Base-by-base conservation (phyloP, 2,113 vertebrate genomes). In the Rousettus leschenaultii region DNA sequence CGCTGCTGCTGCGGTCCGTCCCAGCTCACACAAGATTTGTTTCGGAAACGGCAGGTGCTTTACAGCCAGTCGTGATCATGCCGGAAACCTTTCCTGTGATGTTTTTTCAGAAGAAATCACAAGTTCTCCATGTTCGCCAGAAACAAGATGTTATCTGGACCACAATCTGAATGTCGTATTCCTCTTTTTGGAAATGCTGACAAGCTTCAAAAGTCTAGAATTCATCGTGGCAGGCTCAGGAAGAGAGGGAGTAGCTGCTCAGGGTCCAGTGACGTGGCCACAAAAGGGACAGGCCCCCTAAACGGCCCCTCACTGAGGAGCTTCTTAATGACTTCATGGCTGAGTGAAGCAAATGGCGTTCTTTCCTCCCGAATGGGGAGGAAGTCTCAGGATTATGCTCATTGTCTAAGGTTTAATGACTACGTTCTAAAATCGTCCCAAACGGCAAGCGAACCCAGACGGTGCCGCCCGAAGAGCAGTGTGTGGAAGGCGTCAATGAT, bases 81-180 rank as follows among this genome's bases (percentile, higher is more conserved):
- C 45, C 61, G 8, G 40, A 95, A 95, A 80, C 89, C 77, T 59
- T 53, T 24, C 24, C 14, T 79, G 6, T 6, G 51, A 26, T 28
- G 86, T 30, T 65, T 86, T 63, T 63, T 96, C 95, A 94, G 59
- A 53, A 97, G 35, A 86, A 96, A 95, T 90, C 95, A 24, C 38
- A 12, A 24, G 40, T 45, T 94, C 48, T 86, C 75, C 92, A 13
- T 28, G 3, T 66, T 93, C 96, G 89, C 84, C 48, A 68, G 89
- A 75, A 87, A 77, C 28, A 84, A 87, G 88, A 53, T 7, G 77
- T 28, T 94, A 86, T 19, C 63, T 40, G 87, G 74, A 48, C 66
- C 71, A 26, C 70, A 80, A 30, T 73, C 96, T 38, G 2, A 40
- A 74, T 51, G 86, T 73, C 71, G 40, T 61, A 19, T 79, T 91